Evolutionary conservation across 2,113 vertebrate species (phyloP).

Genomic region (Chaetura pelagica): DNA sequence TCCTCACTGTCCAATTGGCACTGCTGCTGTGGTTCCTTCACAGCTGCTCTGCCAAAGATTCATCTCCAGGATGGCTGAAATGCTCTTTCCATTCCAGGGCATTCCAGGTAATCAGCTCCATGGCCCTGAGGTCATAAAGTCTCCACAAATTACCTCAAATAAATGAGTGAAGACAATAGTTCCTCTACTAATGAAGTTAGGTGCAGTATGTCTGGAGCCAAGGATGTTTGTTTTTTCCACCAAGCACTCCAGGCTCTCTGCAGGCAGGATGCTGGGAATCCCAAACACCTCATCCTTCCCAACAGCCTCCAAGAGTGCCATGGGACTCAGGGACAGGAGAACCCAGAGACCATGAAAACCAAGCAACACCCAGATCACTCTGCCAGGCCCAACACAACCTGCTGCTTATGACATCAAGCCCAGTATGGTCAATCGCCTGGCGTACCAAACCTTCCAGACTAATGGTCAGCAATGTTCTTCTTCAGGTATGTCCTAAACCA

Average conservation of each 20-base stretch:
- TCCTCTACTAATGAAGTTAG: not conserved
- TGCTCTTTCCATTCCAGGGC: not conserved
- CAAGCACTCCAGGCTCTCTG: not conserved
- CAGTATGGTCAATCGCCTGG: fast-evolving
- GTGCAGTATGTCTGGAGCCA: not conserved
- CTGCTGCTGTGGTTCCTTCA: not conserved
- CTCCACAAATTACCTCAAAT: not conserved
- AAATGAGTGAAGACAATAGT: not conserved
- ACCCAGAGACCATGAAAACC: not conserved
- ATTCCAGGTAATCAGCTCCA: not conserved
- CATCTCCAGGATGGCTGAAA: not conserved
- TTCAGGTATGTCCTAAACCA: not conserved
- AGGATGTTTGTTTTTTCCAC: not conserved
- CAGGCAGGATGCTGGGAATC: not conserved
- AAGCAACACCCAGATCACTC: not conserved
- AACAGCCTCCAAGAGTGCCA: not conserved
- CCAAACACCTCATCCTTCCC: not conserved
- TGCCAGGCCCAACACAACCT: fast-evolving
- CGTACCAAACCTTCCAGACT: not conserved
- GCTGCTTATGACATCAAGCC: not conserved
- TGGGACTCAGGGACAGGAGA: not conserved
- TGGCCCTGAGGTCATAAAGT: not conserved
- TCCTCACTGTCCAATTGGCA: not conserved
- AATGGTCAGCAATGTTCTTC: not conserved
- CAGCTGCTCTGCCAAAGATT: not conserved